These are phyloP conservation scores for Dasypogon diadema DNA, from an alignment of 2,888 invertebrate genomes.

Conservation along the genomic window DNA sequence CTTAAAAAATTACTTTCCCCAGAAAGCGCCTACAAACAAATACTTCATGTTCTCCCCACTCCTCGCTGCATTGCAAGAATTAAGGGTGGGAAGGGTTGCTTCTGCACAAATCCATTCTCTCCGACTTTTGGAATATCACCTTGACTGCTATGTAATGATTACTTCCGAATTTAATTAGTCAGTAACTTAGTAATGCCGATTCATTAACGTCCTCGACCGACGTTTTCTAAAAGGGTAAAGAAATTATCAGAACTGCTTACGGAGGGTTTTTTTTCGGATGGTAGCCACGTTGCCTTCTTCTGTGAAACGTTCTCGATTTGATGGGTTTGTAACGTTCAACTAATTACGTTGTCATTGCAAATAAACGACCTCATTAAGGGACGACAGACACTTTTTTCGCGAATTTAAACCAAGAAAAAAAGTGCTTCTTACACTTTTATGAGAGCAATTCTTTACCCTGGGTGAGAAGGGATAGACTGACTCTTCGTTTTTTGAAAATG, in stretches of 20 bases:
- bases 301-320: not conserved
- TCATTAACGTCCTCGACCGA: not conserved
- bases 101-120: not conserved
- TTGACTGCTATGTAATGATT: too few species aligned
- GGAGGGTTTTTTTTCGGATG: too few species aligned
- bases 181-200: not conserved
- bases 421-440: too few species aligned
- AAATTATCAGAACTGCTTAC: too few species aligned
- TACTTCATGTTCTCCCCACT: not conserved
- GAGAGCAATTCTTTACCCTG: too few species aligned
- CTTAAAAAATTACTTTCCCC: constrained; percentile 17
- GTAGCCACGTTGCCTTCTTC: not conserved
- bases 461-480: too few species aligned
- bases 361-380: not conserved
- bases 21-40: not conserved
- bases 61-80: constrained; percentile 4
- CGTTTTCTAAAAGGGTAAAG: not conserved
- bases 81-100: too few species aligned
- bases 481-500: too few species aligned
- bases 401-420: too few species aligned
- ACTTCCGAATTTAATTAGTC: constrained; percentile 9
- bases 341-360: not conserved
- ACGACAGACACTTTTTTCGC: not conserved
- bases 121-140: not conserved
- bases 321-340: constrained; percentile 16